Evolutionary conservation across 1,140 invertebrate species (phyloP), one percentile per base, ranked within the genome.

Genomic region (Rhynchophorus ferrugineus): DNA sequence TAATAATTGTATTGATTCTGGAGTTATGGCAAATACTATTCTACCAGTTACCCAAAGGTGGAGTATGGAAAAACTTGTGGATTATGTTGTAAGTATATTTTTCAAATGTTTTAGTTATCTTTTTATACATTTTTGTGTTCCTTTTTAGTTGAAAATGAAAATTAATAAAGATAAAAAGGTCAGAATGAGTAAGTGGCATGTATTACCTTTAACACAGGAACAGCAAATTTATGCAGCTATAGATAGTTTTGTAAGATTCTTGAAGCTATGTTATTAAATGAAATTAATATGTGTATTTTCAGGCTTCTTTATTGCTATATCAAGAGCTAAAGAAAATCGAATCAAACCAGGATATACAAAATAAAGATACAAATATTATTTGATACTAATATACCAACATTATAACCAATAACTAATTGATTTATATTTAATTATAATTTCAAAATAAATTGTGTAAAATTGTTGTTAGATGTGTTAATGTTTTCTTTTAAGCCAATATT

Each of bases 141-240:
- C 8, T 20, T 64, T 70, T 45, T 51, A 75, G 75, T 63, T 80
- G 19, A 57, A 69, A 35, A 72, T 73, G 62, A 64, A 64, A 65
- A 68, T 82, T 52, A 71, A 70, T 54, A 82, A 83, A 64, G 69
- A 75, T 63, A 69, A 73, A 33, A 65, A 71, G 45, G 75, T 83
- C 2, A 71, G 81, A 59, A 76, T 67, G 61, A 81, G 80, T 59
- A 76, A 79, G 61, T 83, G 81, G 80, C 69, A 80, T 59, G 63
- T 76, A 13, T 63, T 76, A 21, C 78, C 78, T 2, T 66, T 82
- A 35, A 73, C 64, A 54, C 56, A 75, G 50, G 72, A 71, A 8
- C 80, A 83, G 60, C 67, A 75, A 59, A 64, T 64, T 38, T 83
- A 83, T 67, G 81, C 81, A 33, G 78, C 80, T 17, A 80, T 78